A percentile compares a stretch with the other conserved stretches of the same genome.
Conservation (phyloP, 2,113 vertebrate genomes). For the Phylloscopus trochiloides region DNA sequence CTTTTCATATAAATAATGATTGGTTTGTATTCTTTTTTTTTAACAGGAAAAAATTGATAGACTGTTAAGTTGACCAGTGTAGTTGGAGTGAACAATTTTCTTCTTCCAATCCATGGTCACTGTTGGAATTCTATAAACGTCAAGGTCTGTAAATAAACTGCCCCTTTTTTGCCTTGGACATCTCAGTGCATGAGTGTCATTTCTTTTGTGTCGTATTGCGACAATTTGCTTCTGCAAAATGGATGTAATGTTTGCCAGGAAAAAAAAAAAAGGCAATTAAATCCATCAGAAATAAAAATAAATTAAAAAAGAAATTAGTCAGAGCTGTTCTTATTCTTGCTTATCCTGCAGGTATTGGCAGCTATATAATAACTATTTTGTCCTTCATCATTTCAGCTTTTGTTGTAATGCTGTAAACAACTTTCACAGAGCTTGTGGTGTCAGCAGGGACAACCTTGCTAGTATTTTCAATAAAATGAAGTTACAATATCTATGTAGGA, state of each 20-base stretch:
- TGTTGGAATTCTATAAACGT: no score
- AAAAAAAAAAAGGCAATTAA: not conserved
- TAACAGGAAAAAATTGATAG: no score
- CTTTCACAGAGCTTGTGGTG: not conserved
- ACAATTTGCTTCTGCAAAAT: not conserved
- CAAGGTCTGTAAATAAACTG: no score
- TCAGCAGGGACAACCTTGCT: not conserved
- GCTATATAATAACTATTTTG: not conserved
- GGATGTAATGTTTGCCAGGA: not conserved
- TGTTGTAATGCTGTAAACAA: not conserved
- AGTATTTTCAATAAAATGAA: not conserved
- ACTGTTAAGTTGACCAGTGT: no score
- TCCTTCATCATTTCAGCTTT: not conserved
- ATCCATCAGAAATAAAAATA: not conserved
- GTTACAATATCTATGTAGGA: not conserved
- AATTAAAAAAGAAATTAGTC: not conserved
- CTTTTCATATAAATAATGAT: no score
- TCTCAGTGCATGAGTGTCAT: no score
- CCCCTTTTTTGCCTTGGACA: no score
- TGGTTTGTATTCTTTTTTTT: no score
- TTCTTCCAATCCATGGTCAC: no score
- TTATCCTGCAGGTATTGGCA: not conserved
- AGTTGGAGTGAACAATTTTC: no score
- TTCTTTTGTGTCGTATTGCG: no score
- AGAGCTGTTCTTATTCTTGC: not conserved